These are phyloP conservation scores for Hippocampus guttulatus DNA, from an alignment of 2,113 vertebrate genomes.

Conservation along the genomic window DNA sequence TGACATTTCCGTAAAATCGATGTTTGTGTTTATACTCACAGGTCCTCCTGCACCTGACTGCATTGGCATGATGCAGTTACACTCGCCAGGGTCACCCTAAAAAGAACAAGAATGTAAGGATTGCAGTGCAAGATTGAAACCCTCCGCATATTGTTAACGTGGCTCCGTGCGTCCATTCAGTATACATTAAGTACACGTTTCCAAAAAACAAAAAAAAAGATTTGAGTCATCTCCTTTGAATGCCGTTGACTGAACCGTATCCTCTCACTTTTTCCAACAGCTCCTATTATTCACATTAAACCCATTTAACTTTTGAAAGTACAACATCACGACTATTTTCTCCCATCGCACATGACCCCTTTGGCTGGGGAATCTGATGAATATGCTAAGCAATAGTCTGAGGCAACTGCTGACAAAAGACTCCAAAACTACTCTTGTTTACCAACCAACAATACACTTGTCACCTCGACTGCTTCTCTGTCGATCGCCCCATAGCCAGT, in stretches of 20 bases:
- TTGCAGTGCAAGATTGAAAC: background rate
- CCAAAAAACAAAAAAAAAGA: background rate
- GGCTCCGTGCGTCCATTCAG: background rate
- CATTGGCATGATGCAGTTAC: slow-evolving; percentile 70
- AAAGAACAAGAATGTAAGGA: slow-evolving; percentile 23
- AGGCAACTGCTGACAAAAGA: slow-evolving; percentile 39
- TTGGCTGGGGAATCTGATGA: slow-evolving; percentile 50
- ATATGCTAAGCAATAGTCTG: slow-evolving; percentile 66
- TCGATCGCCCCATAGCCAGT: slow-evolving; percentile 36
- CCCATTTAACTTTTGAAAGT: slow-evolving; percentile 10
- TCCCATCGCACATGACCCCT: slow-evolving; percentile 39
- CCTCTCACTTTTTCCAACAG: background rate
- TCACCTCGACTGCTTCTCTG: slow-evolving; percentile 59
- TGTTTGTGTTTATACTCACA: slow-evolving; percentile 68
- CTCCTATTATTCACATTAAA: background rate
- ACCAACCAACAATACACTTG: slow-evolving; percentile 53
- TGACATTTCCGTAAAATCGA: background rate
- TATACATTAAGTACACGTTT: background rate
- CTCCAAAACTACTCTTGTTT: slow-evolving; percentile 46
- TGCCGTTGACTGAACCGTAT: background rate
- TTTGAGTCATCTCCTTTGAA: slow-evolving; percentile 1
- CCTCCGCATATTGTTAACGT: too few species aligned
- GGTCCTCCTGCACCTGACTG: slow-evolving; percentile 76
- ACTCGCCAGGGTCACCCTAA: slow-evolving; percentile 85
- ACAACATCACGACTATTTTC: slow-evolving; percentile 15